Base-by-base conservation (phyloP, 2,113 vertebrate genomes). In the Bos javanicus region DNA sequence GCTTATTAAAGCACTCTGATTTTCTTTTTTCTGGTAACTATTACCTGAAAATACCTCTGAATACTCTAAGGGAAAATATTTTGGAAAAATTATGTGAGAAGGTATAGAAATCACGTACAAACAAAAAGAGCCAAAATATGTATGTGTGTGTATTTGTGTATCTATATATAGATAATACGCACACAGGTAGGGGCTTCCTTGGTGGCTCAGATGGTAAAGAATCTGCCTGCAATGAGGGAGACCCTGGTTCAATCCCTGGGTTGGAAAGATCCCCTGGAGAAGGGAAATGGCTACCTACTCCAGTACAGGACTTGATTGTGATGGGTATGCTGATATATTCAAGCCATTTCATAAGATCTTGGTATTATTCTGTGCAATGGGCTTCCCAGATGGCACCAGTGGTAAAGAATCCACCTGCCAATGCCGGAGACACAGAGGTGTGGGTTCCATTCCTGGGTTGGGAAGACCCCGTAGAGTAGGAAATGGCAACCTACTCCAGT, bases 21-120 rank as follows among this genome's bases (percentile, higher is more conserved):
- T 95, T 94, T 82, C 15, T 94, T 82, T 54, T 43, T 62, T 30
- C 48, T 30, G 90, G 13, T 78, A 91, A 87, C 16, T 80, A 19
- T 26, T 91, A 82, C 60, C 26, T 95, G 33, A 85, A 91, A 87
- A 67, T 92, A 83, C 83, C 78, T 95, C 78, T 84, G 48, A 89
- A 80, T 82, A 76, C 25, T 60, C 13, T 85, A 91, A 96, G 86
- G 25, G 36, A 91, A 96, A 94, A 59, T 89, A 7, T 93, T 96
- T 91, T 88, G 11, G 10, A 46, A 80, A 76, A 91, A 46, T 50
- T 94, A 62, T 71, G 11, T 93, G 71, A 94, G 54, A 93, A 94
- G 89, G 13, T 50, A 39, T 13, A 83, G 17, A 90, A 80, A 88
- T 85, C 33, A 82, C 59, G 71, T 5, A 91, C 46, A 94, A 96